Percentiles rank a stretch among this genome's conserved stretches.
These are phyloP conservation scores for Alligator mississippiensis DNA, from an alignment of 2,113 vertebrate genomes.

Conservation along the genomic window DNA sequence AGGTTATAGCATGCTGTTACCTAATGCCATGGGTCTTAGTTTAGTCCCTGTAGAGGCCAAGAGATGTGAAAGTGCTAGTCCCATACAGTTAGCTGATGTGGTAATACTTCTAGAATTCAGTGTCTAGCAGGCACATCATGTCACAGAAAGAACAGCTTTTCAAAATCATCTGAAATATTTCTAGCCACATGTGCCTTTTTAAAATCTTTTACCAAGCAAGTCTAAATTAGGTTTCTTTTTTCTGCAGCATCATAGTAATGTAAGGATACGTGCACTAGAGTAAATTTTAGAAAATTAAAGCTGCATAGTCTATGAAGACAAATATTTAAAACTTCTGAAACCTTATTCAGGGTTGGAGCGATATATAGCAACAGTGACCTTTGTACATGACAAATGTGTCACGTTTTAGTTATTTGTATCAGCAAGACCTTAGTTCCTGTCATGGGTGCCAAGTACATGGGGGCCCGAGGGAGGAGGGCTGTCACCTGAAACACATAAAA, in stretches of 20 bases:
- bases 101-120: background rate
- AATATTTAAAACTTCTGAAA: background rate
- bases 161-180: background rate
- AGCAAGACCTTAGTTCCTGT: background rate
- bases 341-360: slow-evolving; percentile 36
- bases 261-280: slow-evolving; percentile 12
- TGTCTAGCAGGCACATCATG: background rate
- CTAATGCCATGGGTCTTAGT: no score
- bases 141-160: background rate
- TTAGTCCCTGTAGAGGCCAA: no score
- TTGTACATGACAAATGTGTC: background rate
- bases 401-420: background rate
- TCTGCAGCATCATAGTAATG: slow-evolving; percentile 23
- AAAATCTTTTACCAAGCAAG: slow-evolving; percentile 1
- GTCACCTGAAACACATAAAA: no score
- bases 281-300: slow-evolving; percentile 34
- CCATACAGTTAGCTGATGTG: background rate
- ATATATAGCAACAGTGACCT: background rate
- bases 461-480: no score
- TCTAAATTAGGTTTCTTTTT: background rate
- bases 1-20: no score
- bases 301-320: background rate
- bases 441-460: no score
- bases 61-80: no score
- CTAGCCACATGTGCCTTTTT: slow-evolving; percentile 22